A percentile compares a stretch with the other conserved stretches of the same genome.
These are phyloP conservation scores for Mastigias papua DNA, from an alignment of 30 jellyfish, hydroid and myxozoan genomes.

Conservation along the genomic window DNA sequence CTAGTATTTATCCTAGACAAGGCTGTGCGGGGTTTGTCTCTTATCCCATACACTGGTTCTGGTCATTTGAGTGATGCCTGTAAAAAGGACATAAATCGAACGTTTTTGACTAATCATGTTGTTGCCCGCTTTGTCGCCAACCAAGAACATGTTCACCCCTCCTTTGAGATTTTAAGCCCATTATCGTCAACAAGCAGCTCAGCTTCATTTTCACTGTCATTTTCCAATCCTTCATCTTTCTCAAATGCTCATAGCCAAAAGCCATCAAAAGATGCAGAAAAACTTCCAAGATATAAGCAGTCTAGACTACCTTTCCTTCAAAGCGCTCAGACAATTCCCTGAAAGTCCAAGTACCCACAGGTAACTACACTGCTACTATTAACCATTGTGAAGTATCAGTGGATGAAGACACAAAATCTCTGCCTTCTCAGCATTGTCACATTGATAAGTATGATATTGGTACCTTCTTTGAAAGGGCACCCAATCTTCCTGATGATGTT, in stretches of 20 bases:
- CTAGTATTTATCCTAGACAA: no score
- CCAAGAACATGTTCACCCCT: neutral
- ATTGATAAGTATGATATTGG: conserved; percentile 7
- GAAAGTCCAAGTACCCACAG: neutral
- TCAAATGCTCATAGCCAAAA: neutral
- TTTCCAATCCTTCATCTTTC: neutral
- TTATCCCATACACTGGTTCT: neutral
- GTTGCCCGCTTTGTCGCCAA: neutral
- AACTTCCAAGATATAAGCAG: neutral
- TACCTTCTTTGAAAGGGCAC: neutral
- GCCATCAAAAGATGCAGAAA: neutral
- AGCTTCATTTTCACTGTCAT: neutral
- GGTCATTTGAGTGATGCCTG: neutral
- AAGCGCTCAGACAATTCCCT: neutral
- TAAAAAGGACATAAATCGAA: neutral
- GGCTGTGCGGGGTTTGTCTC: neutral
- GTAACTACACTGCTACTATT: neutral
- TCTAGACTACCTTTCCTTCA: neutral
- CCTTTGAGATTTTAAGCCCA: neutral
- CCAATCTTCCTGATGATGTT: neutral
- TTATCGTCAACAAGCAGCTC: neutral
- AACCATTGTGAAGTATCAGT: neutral
- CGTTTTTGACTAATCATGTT: neutral
- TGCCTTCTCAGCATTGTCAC: conserved; percentile 4
- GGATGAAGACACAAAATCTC: neutral